These are phyloP conservation scores for Flabesymbios commensalis DNA, from an alignment of 2,888 invertebrate genomes.

Conservation along the genomic window DNA sequence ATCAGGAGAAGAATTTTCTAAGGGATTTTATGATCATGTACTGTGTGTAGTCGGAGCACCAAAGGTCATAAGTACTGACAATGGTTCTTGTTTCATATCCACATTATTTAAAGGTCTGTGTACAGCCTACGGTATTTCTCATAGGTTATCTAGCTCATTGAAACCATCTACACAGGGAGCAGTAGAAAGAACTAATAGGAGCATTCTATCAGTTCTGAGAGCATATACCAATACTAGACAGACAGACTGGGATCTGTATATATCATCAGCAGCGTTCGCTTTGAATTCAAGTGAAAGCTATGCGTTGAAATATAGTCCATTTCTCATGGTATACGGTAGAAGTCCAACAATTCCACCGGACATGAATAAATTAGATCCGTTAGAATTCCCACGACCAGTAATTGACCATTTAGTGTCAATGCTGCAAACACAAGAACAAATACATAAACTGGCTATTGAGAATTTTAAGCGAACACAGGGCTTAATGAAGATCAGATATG, in stretches of 20 bases:
- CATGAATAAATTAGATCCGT: background rate
- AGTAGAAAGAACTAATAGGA: background rate
- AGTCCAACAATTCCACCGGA: background rate
- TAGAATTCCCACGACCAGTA: background rate
- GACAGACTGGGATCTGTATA: background rate
- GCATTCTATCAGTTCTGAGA: background rate
- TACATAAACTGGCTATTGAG: background rate
- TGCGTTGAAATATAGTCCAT: no score
- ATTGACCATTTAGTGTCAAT: background rate
- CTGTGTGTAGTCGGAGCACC: background rate
- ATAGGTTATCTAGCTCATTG: background rate
- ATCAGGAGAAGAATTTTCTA: background rate
- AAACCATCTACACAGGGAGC: background rate
- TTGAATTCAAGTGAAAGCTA: background rate
- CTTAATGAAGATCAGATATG: background rate
- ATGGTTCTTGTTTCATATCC: background rate
- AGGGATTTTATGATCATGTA: background rate
- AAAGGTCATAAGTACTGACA: background rate
- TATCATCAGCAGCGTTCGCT: background rate
- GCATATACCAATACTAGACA: background rate
- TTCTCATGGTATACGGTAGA: no score
- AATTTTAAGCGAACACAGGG: background rate
- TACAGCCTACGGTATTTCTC: background rate
- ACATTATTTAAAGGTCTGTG: background rate
- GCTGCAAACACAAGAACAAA: no score